Evolutionary conservation across 2,888 invertebrate genomes (phyloP).

Genomic region (Tetramorium bicarinatum): DNA sequence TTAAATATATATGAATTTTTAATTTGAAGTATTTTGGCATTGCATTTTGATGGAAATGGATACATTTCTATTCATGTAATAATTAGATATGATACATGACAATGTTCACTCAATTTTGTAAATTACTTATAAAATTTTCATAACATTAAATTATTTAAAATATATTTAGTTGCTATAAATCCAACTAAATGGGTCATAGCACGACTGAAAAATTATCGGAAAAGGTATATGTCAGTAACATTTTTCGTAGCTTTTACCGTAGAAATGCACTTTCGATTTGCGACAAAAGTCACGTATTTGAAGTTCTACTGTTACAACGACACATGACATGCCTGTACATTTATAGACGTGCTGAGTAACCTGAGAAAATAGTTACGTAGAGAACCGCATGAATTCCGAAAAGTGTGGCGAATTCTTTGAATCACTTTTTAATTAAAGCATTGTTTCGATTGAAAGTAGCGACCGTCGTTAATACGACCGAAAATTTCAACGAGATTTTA

Average conservation of each 20-base stretch:
- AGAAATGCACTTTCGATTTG: constrained; percentile 27
- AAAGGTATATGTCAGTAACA: neutral
- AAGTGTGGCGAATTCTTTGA: neutral
- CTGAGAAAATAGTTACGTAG: constrained; percentile 23
- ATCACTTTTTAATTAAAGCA: constrained; percentile 31
- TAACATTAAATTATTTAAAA: neutral
- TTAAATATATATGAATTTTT: neutral
- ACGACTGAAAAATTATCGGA: neutral
- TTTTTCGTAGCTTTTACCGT: constrained; percentile 37
- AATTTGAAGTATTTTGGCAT: neutral
- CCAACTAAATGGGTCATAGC: neutral
- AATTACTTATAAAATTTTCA: neutral
- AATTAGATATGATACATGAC: neutral
- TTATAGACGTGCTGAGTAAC: constrained; percentile 30
- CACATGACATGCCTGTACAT: constrained; percentile 20
- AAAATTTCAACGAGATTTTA: constrained; percentile 50
- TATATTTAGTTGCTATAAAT: neutral
- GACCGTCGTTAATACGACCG: constrained; percentile 17
- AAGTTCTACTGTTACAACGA: constrained; percentile 49
- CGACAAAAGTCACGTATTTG: constrained; percentile 46
- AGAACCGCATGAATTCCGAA: neutral
- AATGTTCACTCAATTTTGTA: neutral
- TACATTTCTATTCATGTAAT: neutral
- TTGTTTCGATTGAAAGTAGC: constrained; percentile 14
- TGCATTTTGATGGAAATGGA: neutral